phyloP scores from a whole-genome alignment of 2,888 invertebrate species.

The Helicoverpa assulta region DNA sequence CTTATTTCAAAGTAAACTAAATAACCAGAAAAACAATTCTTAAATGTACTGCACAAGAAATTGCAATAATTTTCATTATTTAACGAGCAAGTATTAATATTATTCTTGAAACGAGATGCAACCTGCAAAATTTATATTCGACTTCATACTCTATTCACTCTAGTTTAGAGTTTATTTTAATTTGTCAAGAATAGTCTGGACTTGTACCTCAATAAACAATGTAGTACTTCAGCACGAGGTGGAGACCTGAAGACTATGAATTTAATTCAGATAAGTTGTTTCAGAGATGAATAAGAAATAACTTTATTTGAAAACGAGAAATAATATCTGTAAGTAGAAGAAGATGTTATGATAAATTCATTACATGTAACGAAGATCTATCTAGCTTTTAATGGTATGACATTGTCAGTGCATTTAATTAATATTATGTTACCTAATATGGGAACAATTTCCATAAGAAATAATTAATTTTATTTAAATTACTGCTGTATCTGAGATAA shows the following conservation, averaged over 20 bases:
- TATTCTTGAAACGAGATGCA: constrained; percentile 13
- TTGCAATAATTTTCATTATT: not conserved
- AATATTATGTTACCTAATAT: no score
- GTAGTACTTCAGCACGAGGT: constrained; percentile 7
- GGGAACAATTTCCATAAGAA: no score
- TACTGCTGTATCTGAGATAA: no score
- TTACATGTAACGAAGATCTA: no score
- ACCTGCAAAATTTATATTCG: constrained; percentile 25
- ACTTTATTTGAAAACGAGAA: not conserved
- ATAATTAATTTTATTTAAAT: no score
- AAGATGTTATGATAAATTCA: no score
- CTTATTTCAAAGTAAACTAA: no score
- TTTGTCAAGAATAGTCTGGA: constrained; percentile 37
- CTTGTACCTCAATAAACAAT: constrained; percentile 26
- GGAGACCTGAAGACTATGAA: constrained; percentile 7
- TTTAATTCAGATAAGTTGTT: constrained; percentile 36
- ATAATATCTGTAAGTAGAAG: no score
- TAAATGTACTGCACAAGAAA: no score
- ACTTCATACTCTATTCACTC: constrained; percentile 13
- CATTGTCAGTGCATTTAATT: no score
- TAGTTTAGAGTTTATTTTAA: constrained; percentile 42
- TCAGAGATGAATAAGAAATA: not conserved
- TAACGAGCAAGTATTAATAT: constrained; percentile 13
- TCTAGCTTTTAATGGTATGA: no score
- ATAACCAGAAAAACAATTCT: no score